Evolutionary conservation across 1,140 invertebrate genomes (phyloP).

Genomic region (Microplitis demolitor): DNA sequence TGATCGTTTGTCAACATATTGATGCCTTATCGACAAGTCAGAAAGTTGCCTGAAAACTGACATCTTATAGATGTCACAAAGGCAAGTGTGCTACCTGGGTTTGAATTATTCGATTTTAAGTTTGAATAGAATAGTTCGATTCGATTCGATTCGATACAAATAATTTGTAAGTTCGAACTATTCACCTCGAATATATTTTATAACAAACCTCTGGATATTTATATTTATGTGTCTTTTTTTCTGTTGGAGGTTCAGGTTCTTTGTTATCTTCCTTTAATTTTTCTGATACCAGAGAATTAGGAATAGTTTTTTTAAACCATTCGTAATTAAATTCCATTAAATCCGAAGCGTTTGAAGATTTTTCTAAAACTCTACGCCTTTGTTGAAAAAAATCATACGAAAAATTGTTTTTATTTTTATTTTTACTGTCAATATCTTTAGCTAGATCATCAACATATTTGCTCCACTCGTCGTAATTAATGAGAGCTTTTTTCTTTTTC

Average conservation of each 20-base stretch:
- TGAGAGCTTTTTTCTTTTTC: conserved; percentile 25
- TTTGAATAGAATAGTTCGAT: too few relatives aligned
- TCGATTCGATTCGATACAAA: too few relatives aligned
- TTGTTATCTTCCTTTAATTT: not conserved
- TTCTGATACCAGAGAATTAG: conserved; percentile 8
- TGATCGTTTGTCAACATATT: too few relatives aligned
- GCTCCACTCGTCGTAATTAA: conserved; percentile 34
- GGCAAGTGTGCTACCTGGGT: too few relatives aligned
- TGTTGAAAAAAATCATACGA: conserved; percentile 9
- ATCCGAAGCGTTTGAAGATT: not conserved
- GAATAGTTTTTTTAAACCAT: not conserved
- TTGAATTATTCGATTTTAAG: too few relatives aligned
- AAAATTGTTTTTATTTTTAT: not conserved
- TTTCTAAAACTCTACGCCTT: conserved; percentile 17
- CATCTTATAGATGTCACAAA: too few relatives aligned
- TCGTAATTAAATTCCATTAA: not conserved
- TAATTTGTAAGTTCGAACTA: too few relatives aligned
- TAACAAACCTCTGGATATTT: too few relatives aligned
- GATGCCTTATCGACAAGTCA: too few relatives aligned
- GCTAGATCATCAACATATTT: conserved; percentile 33
- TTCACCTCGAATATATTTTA: too few relatives aligned
- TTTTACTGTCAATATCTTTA: conserved; percentile 12
- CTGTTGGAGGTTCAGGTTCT: not conserved
- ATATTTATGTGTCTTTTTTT: conserved; percentile 2
- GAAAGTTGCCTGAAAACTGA: too few relatives aligned